These are phyloP conservation scores for Drosophila ironensis DNA, from an alignment of 1,140 invertebrate species.

Conservation along the genomic window DNA sequence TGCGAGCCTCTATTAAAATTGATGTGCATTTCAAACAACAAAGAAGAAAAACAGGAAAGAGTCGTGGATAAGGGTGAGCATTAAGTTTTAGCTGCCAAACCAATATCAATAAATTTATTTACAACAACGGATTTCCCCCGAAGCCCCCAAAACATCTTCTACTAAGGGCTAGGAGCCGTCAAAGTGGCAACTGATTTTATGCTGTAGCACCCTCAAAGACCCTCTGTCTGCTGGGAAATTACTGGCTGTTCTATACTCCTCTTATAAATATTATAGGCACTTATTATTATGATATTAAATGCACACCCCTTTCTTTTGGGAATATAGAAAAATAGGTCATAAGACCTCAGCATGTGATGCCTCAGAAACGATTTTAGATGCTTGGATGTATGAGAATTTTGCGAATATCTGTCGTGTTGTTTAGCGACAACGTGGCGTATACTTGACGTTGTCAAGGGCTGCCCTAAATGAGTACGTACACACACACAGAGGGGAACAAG, in stretches of 20 bases:
- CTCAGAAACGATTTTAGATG: no score
- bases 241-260: no score
- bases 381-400: conserved; percentile 44
- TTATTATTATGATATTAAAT: no score
- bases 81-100: conserved; percentile 15
- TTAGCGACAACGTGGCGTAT: conserved; percentile 54
- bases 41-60: neutral
- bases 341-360: no score
- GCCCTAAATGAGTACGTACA: conserved; percentile 24
- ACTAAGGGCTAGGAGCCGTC: conserved; percentile 7
- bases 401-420: no score
- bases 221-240: no score
- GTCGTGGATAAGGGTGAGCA: conserved; percentile 8
- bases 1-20: conserved; percentile 86
- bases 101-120: conserved; percentile 27
- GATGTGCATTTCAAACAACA: conserved; percentile 7
- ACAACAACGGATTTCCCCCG: neutral
- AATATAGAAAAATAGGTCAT: no score
- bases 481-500: conserved; percentile 4
- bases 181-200: conserved; percentile 11
- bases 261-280: no score
- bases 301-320: no score
- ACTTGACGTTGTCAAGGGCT: conserved; percentile 50
- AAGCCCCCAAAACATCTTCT: no score
- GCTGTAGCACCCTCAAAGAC: neutral